Percentiles rank a stretch among this genome's conserved stretches.
These are phyloP conservation scores for Salmo trutta DNA, from an alignment of 2,797 vertebrate genomes.

Conservation along the genomic window DNA sequence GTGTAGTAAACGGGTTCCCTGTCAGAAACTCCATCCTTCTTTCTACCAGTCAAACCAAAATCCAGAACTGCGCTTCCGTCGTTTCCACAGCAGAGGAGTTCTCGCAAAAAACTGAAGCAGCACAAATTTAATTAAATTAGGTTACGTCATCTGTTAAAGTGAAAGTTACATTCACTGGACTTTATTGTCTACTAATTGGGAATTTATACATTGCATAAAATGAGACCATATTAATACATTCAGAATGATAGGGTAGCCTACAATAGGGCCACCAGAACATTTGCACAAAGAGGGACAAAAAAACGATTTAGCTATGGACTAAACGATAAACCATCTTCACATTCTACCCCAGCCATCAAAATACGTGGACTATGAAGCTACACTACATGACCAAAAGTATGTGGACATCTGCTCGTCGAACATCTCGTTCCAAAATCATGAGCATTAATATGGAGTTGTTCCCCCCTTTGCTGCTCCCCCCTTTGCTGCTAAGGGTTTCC, in stretches of 20 bases:
- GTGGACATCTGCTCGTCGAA: too few species aligned
- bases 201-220: neutral
- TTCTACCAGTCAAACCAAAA: constrained; percentile 22
- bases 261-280: too few species aligned
- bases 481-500: too few species aligned
- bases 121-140: constrained; percentile 29
- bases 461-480: too few species aligned
- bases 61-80: constrained; percentile 20
- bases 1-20: constrained; percentile 76
- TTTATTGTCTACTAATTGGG: neutral
- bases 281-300: too few species aligned
- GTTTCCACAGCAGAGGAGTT: neutral
- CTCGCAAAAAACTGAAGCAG: constrained; percentile 45
- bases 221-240: neutral
- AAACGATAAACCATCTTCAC: too few species aligned
- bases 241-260: neutral
- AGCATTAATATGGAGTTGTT: too few species aligned
- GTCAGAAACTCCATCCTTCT: constrained; percentile 76
- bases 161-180: constrained; percentile 26
- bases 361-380: too few species aligned
- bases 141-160: constrained; percentile 77
- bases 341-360: neutral
- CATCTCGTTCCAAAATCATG: too few species aligned
- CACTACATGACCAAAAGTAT: too few species aligned
- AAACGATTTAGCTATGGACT: too few species aligned